Evolutionary conservation across 2,113 vertebrate species (phyloP).

Genomic region (Bettongia penicillata): DNA sequence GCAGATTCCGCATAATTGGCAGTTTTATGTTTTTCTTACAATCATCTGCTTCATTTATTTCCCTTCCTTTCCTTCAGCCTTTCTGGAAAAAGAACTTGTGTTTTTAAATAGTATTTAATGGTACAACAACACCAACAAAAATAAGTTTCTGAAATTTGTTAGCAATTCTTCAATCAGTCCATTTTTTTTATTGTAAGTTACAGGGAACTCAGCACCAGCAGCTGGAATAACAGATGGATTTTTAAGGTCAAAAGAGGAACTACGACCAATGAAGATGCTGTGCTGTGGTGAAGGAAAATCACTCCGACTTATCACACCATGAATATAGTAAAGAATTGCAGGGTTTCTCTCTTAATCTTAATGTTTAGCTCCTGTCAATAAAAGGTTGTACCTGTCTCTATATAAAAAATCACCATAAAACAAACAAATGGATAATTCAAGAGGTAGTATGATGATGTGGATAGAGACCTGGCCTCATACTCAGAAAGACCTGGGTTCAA

Average conservation of each 20-base stretch:
- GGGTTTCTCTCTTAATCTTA: not conserved
- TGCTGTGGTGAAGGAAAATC: not conserved
- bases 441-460: not conserved
- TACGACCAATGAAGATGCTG: not conserved
- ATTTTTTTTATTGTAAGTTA: not conserved
- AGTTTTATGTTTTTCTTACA: not conserved
- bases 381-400: not conserved
- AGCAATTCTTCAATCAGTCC: constrained; percentile 23
- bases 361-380: not conserved
- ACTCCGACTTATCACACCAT: not conserved
- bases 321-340: not conserved
- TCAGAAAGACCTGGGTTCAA: not conserved
- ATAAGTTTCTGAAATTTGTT: constrained; percentile 23
- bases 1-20: not conserved
- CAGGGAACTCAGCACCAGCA: not conserved
- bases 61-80: not conserved
- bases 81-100: not conserved
- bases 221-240: not conserved
- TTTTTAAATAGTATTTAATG: constrained; percentile 29
- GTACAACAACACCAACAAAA: not conserved
- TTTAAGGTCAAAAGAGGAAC: constrained; percentile 14
- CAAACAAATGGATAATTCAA: not conserved
- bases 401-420: not conserved
- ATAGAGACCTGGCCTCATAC: not conserved
- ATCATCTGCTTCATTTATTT: not conserved